Evolutionary conservation across 2,797 vertebrate species (phyloP).

Genomic region (Mycteria americana): DNA sequence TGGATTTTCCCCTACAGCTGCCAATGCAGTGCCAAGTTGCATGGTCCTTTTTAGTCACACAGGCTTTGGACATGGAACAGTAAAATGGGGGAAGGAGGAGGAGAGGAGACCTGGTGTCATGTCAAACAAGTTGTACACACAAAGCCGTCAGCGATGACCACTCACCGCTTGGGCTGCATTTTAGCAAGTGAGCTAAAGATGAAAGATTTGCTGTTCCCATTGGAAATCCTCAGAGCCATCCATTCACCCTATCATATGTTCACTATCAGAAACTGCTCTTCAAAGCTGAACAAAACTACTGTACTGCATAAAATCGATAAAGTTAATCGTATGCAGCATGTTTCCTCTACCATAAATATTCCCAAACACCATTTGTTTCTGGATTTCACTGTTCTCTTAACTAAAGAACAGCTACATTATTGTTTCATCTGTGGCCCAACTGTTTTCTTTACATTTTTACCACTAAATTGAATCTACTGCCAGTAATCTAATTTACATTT

Average conservation of each 20-base stretch:
- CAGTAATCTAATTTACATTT: constrained; percentile 79
- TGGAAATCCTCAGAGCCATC: constrained; percentile 25
- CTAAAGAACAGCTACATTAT: constrained; percentile 69
- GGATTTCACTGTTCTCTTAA: constrained; percentile 64
- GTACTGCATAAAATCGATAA: constrained; percentile 44
- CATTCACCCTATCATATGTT: constrained; percentile 42
- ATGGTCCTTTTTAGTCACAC: neutral
- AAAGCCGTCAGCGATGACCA: neutral
- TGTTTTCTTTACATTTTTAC: constrained; percentile 74
- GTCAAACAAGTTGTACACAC: neutral
- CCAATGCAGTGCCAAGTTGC: neutral
- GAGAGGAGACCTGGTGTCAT: neutral
- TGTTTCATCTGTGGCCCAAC: constrained; percentile 70
- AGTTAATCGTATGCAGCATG: constrained; percentile 15
- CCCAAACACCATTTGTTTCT: constrained; percentile 24
- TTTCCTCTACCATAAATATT: constrained; percentile 19
- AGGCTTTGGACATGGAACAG: neutral
- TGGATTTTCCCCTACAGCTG: neutral
- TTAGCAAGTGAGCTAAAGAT: neutral
- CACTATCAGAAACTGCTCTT: constrained; percentile 35
- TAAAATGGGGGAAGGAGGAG: neutral
- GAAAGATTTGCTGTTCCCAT: constrained; percentile 20
- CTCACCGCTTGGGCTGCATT: neutral
- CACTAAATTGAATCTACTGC: constrained; percentile 77
- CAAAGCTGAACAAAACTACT: constrained; percentile 60